Conservation (phyloP, 2,888 invertebrate genomes). For the Charanyca ferruginea region DNA sequence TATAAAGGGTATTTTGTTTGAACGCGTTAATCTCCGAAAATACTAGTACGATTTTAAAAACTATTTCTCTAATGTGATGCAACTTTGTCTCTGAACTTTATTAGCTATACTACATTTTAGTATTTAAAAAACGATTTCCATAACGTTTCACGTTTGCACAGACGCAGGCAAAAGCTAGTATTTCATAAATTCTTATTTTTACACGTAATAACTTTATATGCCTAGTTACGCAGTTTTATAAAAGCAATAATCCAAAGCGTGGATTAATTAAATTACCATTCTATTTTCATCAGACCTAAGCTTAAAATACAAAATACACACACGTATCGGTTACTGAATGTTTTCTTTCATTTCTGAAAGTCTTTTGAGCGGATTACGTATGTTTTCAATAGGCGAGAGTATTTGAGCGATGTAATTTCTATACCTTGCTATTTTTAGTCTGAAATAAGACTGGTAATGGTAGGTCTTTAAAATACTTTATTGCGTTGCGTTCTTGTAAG, state of each 20-base stretch:
- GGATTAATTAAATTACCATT: constrained; percentile 3
- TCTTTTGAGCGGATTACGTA: constrained; percentile 17
- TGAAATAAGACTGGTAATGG: not conserved
- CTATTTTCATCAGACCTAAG: constrained; percentile 1
- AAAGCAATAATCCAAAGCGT: not conserved
- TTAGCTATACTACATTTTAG: too few relatives aligned
- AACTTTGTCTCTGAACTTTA: too few relatives aligned
- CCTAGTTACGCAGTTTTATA: not conserved
- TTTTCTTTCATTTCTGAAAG: constrained; percentile 14
- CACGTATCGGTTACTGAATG: not conserved
- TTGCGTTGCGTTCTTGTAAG: not conserved
- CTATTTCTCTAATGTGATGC: too few relatives aligned
- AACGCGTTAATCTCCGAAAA: too few relatives aligned
- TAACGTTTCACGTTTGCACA: too few relatives aligned
- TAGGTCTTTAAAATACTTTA: too few relatives aligned
- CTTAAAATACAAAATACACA: constrained; percentile 1
- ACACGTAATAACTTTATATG: not conserved
- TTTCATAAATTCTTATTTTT: too few relatives aligned
- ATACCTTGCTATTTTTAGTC: not conserved
- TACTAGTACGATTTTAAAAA: too few relatives aligned
- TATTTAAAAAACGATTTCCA: too few relatives aligned
- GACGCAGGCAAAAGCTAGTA: too few relatives aligned
- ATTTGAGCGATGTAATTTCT: constrained; percentile 10
- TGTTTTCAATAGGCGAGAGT: constrained; percentile 8
- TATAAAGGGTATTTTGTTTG: too few relatives aligned